Conservation (phyloP, 2,797 vertebrate species). For the Rhinoraja longicauda region DNA sequence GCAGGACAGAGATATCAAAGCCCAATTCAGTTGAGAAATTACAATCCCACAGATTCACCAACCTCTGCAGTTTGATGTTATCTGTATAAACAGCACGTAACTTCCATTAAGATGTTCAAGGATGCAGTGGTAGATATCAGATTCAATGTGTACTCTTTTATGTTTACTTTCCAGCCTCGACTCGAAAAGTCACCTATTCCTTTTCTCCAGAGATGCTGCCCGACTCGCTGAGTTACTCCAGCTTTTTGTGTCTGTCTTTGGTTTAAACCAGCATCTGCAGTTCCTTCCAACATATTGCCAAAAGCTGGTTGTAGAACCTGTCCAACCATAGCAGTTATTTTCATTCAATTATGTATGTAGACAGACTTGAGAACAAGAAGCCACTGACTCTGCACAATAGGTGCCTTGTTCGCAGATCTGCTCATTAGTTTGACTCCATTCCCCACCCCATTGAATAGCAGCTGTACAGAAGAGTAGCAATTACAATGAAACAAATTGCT, state of each 20-base stretch:
- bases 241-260: no score
- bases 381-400: constrained; percentile 28
- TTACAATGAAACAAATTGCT: constrained; percentile 39
- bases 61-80: not conserved
- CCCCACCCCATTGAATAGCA: not conserved
- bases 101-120: not conserved
- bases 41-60: not conserved
- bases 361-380: constrained; percentile 34
- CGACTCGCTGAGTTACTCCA: no score
- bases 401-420: constrained; percentile 13
- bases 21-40: constrained; percentile 12
- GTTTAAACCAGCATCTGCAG: no score
- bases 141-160: not conserved
- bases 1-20: not conserved
- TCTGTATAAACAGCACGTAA: not conserved
- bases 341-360: constrained; percentile 11
- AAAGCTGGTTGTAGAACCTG: constrained; percentile 21
- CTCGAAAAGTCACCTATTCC: no score
- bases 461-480: constrained; percentile 6
- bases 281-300: not conserved
- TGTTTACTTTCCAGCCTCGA: not conserved
- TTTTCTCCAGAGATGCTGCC: no score
- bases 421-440: not conserved
- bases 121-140: not conserved
- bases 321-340: constrained; percentile 15